Evolutionary conservation across 2,113 vertebrate species (phyloP).

Genomic region (Esox niger): DNA sequence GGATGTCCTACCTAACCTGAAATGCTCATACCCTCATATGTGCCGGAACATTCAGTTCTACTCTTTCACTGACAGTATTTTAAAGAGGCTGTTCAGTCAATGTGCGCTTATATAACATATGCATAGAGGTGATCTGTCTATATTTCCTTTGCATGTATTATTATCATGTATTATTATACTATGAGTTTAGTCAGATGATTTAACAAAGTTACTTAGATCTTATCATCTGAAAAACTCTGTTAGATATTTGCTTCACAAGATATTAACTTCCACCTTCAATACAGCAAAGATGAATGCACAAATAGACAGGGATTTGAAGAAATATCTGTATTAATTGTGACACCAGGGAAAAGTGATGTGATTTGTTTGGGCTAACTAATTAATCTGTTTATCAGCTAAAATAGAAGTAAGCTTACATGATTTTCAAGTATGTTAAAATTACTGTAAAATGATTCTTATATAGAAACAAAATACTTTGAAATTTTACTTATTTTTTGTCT

Average conservation of each 20-base stretch:
- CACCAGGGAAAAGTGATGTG: constrained; percentile 31
- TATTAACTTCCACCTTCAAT: constrained; percentile 33
- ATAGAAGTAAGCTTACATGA: no score
- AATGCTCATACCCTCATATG: no score
- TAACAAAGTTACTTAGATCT: no score
- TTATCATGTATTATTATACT: no score
- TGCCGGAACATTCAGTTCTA: constrained; percentile 33
- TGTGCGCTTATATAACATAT: no score
- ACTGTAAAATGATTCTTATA: constrained; percentile 32
- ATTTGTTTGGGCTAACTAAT: constrained; percentile 43
- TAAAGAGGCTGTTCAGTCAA: constrained; percentile 9
- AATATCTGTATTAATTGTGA: neutral
- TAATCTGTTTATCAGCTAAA: constrained; percentile 18
- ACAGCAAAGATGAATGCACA: constrained; percentile 36
- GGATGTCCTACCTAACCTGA: constrained; percentile 51
- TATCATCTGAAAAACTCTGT: constrained; percentile 22
- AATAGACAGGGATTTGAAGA: constrained; percentile 18
- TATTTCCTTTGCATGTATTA: no score
- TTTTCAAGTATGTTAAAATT: constrained; percentile 25
- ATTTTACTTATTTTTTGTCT: constrained; percentile 38
- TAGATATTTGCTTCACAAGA: constrained; percentile 17
- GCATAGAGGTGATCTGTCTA: no score
- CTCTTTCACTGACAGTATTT: constrained; percentile 17
- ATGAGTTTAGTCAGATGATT: no score
- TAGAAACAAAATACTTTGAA: no score